These are phyloP conservation scores for Notolabrus celidotus DNA, from an alignment of 2,797 vertebrate species.

Conservation along the genomic window DNA sequence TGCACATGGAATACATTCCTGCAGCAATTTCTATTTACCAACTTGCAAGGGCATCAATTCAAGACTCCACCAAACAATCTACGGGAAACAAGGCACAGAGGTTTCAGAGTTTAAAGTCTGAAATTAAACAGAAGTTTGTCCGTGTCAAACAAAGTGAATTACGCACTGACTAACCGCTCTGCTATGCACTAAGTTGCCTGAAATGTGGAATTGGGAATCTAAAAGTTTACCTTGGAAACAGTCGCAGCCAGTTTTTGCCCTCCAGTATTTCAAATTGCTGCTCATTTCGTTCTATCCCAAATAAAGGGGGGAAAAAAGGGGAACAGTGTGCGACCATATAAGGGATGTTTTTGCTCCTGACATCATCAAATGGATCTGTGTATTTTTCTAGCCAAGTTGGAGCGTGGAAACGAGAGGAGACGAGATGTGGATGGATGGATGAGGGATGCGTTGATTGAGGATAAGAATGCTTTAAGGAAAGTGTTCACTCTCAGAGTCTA, in stretches of 20 bases:
- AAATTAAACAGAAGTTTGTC: constrained; percentile 62
- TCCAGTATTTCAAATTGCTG: constrained; percentile 58
- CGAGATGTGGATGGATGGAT: constrained; percentile 38
- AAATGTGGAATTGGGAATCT: constrained; percentile 68
- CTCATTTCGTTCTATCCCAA: constrained; percentile 67
- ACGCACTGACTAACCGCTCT: constrained; percentile 60
- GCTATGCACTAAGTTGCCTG: constrained; percentile 66
- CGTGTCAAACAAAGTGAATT: constrained; percentile 43
- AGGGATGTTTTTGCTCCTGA: constrained; percentile 63
- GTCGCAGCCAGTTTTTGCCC: constrained; percentile 46
- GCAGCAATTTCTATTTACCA: not conserved
- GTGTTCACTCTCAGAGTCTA: constrained; percentile 13
- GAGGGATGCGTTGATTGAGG: constrained; percentile 5
- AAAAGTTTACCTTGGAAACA: constrained; percentile 75
- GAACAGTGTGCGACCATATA: constrained; percentile 69
- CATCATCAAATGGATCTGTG: constrained; percentile 32
- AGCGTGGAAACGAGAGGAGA: constrained; percentile 19
- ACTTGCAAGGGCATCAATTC: not conserved
- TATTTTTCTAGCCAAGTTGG: constrained; percentile 38
- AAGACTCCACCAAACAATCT: constrained; percentile 8
- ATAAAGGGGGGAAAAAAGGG: constrained; percentile 59
- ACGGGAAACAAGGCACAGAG: constrained; percentile 16
- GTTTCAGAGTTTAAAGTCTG: constrained; percentile 7
- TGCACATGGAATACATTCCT: not conserved
- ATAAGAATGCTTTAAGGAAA: not conserved